Percentiles rank a stretch among this genome's conserved stretches.
phyloP scores from a whole-genome alignment of 2,888 invertebrate species.

The Platynereis dumerilii region DNA sequence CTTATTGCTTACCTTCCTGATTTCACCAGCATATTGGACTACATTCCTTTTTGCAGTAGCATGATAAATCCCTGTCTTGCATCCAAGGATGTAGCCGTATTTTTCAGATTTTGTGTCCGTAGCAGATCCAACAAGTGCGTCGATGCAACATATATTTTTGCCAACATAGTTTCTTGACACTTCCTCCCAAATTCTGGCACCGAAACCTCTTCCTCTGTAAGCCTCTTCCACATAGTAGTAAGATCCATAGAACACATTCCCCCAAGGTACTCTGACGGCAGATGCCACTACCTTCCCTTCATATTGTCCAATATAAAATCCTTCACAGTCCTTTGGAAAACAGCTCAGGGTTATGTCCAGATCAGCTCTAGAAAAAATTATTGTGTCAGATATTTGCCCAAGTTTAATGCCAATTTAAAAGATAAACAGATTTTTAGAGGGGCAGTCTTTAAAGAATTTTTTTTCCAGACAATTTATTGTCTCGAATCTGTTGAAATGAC shows the following conservation, averaged over 20 bases:
- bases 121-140: conserved; percentile 25
- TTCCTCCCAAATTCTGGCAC: conserved; percentile 27
- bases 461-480: too few relatives aligned
- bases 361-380: conserved; percentile 4
- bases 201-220: conserved; percentile 27
- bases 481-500: too few relatives aligned
- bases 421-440: too few relatives aligned
- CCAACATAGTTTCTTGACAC: conserved; percentile 27
- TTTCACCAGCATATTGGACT: neutral
- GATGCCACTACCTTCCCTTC: conserved; percentile 29
- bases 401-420: too few relatives aligned
- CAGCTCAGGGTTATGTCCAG: conserved; percentile 1
- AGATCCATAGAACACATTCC: conserved; percentile 28
- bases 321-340: conserved; percentile 13
- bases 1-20: neutral
- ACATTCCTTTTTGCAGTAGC: conserved; percentile 8
- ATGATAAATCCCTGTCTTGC: conserved; percentile 7
- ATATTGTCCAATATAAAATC: conserved; percentile 32
- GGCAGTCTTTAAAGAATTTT: too few relatives aligned
- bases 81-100: conserved; percentile 16
- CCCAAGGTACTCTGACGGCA: conserved; percentile 27
- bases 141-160: conserved; percentile 22
- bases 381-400: too few relatives aligned
- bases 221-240: conserved; percentile 27
- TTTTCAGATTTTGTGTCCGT: conserved; percentile 10